Evolutionary conservation across 92 coral and sea anemone genomes (phyloP), one percentile per base, ranked within the genome.

Genomic region (Galaxea fascicularis): DNA sequence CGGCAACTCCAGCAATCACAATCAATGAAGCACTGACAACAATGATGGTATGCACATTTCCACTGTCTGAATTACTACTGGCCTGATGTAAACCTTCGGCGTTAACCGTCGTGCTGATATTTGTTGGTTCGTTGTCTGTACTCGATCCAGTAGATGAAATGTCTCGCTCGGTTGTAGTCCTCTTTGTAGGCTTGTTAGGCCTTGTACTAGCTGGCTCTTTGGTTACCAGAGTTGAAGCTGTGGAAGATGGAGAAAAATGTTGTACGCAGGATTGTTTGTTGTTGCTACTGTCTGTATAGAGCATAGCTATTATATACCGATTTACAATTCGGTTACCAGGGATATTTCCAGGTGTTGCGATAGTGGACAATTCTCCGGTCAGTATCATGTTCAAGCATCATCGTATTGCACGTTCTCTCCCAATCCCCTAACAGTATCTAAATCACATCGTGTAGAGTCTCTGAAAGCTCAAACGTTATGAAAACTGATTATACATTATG

Each of bases 21-120:
- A 56, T 72, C 27, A 51, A 71, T 12, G 86, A 71, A 45, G 49
- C 56, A 12, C 51, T 71, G 9, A 82, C 78, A 44, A 47, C 71
- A 11, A 24, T 65, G 4, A 82, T 57, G 26, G 56, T 45, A 46
- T 5, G 10, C 20, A 58, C 45, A 22, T 73, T 27, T 44, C 15
- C 27, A 22, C 49, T 63, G 41, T 47, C 70, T 16, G 71, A n/a
- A 49, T 65, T 18, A 13, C 27, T 20, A 5, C 52, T 52, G 27
- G 30, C 35, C 21, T 51, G 41, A 11, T 79, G 52, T 20, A 18
- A 22, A 56, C 74, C 74, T 10, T n/a, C n/a, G n/a, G 41, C 60
- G 0, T 10, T 45, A 13, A 35, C 53, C 3, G 52, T 67, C 57
- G 58, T 10, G 29, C 5, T 46, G 25, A n/a, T n/a, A n/a, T 16